A percentile compares a stretch with the other conserved stretches of the same genome.
phyloP scores from a whole-genome alignment of 2,113 vertebrate species.

The Labeo catla region DNA sequence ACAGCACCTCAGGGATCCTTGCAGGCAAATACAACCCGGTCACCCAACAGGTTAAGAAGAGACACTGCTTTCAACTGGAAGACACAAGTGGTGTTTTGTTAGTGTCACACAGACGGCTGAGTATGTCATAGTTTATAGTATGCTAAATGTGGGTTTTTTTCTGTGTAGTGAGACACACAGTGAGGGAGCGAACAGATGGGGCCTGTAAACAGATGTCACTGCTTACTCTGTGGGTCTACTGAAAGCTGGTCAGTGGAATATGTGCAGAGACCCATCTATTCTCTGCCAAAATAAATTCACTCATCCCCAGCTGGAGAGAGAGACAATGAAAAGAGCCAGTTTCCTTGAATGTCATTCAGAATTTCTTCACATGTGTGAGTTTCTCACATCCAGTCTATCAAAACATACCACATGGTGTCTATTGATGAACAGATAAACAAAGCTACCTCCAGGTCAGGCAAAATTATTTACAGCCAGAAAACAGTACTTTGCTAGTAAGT shows the following conservation, averaged over 20 bases:
- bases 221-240: background rate
- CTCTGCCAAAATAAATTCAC: conserved; percentile 20
- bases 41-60: conserved; percentile 28
- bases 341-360: conserved; percentile 11
- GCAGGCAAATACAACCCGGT: conserved; percentile 26
- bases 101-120: conserved; percentile 11
- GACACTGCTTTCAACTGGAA: background rate
- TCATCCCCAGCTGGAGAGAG: conserved; percentile 3
- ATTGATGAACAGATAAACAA: background rate
- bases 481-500: background rate
- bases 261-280: background rate
- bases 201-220: conserved; percentile 41
- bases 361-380: background rate
- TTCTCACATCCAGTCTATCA: background rate
- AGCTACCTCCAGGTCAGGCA: background rate
- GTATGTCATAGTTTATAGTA: conserved; percentile 30
- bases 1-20: background rate
- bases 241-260: background rate
- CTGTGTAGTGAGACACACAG: background rate
- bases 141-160: conserved; percentile 16
- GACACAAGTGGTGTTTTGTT: background rate
- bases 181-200: conserved; percentile 47
- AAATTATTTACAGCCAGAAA: background rate
- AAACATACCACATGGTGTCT: background rate
- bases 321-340: background rate